Conservation (phyloP, 2,113 vertebrate genomes). For the Leptosomus discolor region DNA sequence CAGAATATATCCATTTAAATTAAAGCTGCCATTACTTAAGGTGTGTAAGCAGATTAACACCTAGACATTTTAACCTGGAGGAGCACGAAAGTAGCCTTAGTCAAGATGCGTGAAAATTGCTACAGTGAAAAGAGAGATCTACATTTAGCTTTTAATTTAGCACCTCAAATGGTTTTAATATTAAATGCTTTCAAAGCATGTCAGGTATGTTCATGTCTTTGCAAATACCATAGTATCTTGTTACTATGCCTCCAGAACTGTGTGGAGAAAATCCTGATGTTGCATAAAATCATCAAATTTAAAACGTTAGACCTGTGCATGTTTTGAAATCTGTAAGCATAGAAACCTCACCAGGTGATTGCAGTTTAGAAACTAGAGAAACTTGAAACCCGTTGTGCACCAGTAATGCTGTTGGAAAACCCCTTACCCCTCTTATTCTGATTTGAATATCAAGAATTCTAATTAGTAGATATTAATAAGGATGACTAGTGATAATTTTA, state of each 20-base stretch:
- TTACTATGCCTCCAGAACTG: neutral
- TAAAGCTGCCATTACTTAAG: neutral
- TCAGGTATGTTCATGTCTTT: neutral
- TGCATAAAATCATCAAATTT: too few species aligned
- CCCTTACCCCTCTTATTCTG: too few species aligned
- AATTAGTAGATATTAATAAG: too few species aligned
- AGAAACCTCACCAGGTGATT: too few species aligned
- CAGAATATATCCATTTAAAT: neutral
- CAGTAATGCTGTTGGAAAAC: too few species aligned
- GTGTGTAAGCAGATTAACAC: neutral
- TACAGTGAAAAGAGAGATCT: neutral
- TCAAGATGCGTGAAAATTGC: neutral
- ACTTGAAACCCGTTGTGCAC: too few species aligned
- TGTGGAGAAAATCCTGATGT: neutral
- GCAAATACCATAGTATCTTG: neutral
- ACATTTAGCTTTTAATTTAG: neutral
- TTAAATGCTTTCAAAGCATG: neutral
- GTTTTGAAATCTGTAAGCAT: too few species aligned
- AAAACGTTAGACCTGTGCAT: too few species aligned
- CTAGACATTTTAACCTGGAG: neutral
- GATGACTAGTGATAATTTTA: too few species aligned
- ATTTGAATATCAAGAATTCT: too few species aligned
- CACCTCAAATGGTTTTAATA: neutral
- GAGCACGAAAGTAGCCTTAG: neutral
- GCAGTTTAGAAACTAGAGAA: too few species aligned